phyloP scores from a whole-genome alignment of 2,797 vertebrate genomes.

The Huso huso region DNA sequence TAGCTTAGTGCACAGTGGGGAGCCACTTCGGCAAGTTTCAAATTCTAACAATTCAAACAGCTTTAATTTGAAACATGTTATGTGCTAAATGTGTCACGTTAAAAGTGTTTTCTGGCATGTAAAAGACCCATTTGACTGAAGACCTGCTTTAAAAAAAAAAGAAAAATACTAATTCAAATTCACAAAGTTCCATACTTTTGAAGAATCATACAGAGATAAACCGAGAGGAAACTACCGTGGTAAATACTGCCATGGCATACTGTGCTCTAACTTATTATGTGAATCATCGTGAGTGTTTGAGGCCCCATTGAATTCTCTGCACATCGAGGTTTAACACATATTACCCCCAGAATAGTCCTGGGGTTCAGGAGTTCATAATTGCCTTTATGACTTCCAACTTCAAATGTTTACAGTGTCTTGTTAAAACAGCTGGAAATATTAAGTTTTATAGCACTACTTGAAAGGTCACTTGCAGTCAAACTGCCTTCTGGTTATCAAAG shows the following conservation, averaged over 20 bases:
- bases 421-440: not conserved
- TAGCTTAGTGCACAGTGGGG: slow-evolving; percentile 86
- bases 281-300: not conserved
- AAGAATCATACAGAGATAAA: slow-evolving; percentile 69
- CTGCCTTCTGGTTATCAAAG: not conserved
- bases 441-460: not conserved
- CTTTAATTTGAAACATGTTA: slow-evolving; percentile 85
- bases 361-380: slow-evolving; percentile 1
- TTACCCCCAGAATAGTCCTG: not conserved
- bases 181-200: slow-evolving; percentile 72
- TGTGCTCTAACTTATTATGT: not conserved
- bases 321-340: not conserved
- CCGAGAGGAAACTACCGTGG: slow-evolving; percentile 61
- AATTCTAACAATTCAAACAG: slow-evolving; percentile 84
- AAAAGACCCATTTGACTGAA: slow-evolving; percentile 79
- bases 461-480: not conserved
- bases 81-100: slow-evolving; percentile 90
- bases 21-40: slow-evolving; percentile 93
- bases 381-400: not conserved
- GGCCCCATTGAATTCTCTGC: not conserved
- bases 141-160: slow-evolving; percentile 73
- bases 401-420: not conserved
- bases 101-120: slow-evolving; percentile 83
- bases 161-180: slow-evolving; percentile 39
- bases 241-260: slow-evolving; percentile 53